A percentile compares a stretch with the other conserved stretches of the same genome.
phyloP scores from a whole-genome alignment of 2,888 invertebrate genomes.

The Luperina testacea region DNA sequence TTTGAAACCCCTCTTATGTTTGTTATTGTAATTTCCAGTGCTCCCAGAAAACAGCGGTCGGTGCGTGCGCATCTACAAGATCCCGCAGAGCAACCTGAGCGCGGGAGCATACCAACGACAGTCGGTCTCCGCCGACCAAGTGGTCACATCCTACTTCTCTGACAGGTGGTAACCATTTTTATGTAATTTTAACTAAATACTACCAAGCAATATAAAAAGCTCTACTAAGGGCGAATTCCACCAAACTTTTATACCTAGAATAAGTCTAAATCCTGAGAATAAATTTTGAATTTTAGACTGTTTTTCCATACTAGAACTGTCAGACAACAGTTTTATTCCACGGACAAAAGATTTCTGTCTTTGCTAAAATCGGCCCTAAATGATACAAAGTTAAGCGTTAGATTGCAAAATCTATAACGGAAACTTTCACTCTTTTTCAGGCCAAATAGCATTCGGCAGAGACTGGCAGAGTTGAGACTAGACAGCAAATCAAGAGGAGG shows the following conservation, averaged over 20 bases:
- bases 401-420: background rate
- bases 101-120: constrained; percentile 87
- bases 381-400: background rate
- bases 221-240: too few relatives aligned
- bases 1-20: background rate
- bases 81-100: constrained; percentile 87
- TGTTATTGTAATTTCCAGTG: constrained; percentile 69
- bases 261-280: too few relatives aligned
- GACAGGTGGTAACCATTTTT: constrained; percentile 77
- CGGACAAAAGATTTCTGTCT: too few relatives aligned
- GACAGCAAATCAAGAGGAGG: constrained; percentile 86
- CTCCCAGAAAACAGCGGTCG: constrained; percentile 86
- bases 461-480: constrained; percentile 83
- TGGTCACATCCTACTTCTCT: constrained; percentile 84
- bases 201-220: background rate
- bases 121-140: constrained; percentile 87
- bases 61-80: constrained; percentile 87
- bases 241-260: too few relatives aligned
- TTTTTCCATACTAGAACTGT: too few relatives aligned
- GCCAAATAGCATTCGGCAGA: constrained; percentile 85
- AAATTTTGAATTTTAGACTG: too few relatives aligned
- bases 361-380: background rate
- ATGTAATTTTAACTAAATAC: background rate
- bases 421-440: constrained; percentile 53
- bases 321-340: too few relatives aligned